These are phyloP conservation scores for Tachina fera DNA, from an alignment of 2,888 invertebrate species.

Conservation along the genomic window DNA sequence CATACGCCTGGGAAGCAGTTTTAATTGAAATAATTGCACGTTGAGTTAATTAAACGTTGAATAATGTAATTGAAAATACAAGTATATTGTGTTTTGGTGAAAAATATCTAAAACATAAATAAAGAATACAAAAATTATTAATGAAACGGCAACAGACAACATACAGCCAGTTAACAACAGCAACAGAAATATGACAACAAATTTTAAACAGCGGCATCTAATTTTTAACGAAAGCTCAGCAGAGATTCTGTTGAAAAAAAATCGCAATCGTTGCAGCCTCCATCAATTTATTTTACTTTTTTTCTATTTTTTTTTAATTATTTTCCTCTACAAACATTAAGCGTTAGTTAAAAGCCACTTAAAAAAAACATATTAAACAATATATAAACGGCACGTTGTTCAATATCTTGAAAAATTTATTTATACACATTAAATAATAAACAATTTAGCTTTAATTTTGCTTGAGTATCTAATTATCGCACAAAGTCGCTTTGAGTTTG, in stretches of 20 bases:
- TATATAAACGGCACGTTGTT: slow-evolving; percentile 7
- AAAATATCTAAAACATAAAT: slow-evolving; percentile 20
- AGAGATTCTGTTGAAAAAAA: slow-evolving; percentile 38
- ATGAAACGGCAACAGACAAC: slow-evolving; percentile 29
- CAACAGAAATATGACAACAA: slow-evolving; percentile 47
- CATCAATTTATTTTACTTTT: slow-evolving; percentile 6
- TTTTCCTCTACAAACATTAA: slow-evolving; percentile 18
- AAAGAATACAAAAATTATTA: slow-evolving; percentile 60
- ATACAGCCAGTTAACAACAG: slow-evolving; percentile 30
- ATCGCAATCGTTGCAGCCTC: slow-evolving; percentile 36
- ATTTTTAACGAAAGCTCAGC: slow-evolving; percentile 27
- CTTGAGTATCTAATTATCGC: neutral
- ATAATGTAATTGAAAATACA: slow-evolving; percentile 81
- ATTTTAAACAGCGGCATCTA: slow-evolving; percentile 36
- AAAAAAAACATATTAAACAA: slow-evolving; percentile 23
- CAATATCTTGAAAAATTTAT: slow-evolving; percentile 23
- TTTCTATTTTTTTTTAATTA: neutral
- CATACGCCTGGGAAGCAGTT: slow-evolving; percentile 81
- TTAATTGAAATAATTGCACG: slow-evolving; percentile 83
- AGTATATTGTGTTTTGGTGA: slow-evolving; percentile 12
- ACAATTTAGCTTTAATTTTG: slow-evolving; percentile 5
- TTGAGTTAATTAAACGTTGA: slow-evolving; percentile 83
- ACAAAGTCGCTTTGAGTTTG: neutral
- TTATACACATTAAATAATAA: slow-evolving; percentile 6
- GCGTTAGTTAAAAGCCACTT: slow-evolving; percentile 24